Evolutionary conservation across 2,797 vertebrate species (phyloP).

Genomic region (Characodon lateralis): DNA sequence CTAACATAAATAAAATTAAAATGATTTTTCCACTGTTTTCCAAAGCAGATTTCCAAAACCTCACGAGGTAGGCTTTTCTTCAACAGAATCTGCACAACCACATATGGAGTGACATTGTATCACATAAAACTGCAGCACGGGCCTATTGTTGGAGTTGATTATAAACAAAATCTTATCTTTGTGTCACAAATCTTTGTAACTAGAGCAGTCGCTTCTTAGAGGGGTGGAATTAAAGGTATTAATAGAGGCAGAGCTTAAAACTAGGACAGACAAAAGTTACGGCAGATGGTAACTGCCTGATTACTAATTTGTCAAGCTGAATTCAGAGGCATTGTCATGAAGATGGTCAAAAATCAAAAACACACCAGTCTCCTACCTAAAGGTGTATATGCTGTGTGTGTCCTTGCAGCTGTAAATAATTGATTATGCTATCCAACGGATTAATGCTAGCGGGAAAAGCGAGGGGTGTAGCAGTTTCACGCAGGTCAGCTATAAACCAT

Average conservation of each 20-base stretch:
- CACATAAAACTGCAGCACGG: neutral
- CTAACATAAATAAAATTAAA: neutral
- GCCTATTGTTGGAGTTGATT: neutral
- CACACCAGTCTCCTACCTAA: neutral
- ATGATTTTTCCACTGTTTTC: neutral
- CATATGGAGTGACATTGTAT: neutral
- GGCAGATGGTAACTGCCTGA: neutral
- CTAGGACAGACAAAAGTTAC: neutral
- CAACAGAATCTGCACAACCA: neutral
- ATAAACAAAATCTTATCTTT: neutral
- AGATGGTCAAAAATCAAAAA: neutral
- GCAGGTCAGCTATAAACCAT: neutral
- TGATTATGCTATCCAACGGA: neutral
- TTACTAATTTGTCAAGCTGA: neutral
- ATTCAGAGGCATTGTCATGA: neutral
- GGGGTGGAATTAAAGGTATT: neutral
- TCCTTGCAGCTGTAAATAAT: neutral
- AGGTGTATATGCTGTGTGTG: neutral
- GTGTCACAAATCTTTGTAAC: neutral
- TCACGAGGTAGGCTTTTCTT: neutral
- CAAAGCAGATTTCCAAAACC: neutral
- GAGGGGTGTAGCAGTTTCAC: neutral
- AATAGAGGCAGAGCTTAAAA: neutral
- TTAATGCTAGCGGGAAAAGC: neutral
- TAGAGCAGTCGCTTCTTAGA: neutral